Base-by-base conservation (phyloP, 1,140 invertebrate species). In the Drosophila tani region DNA sequence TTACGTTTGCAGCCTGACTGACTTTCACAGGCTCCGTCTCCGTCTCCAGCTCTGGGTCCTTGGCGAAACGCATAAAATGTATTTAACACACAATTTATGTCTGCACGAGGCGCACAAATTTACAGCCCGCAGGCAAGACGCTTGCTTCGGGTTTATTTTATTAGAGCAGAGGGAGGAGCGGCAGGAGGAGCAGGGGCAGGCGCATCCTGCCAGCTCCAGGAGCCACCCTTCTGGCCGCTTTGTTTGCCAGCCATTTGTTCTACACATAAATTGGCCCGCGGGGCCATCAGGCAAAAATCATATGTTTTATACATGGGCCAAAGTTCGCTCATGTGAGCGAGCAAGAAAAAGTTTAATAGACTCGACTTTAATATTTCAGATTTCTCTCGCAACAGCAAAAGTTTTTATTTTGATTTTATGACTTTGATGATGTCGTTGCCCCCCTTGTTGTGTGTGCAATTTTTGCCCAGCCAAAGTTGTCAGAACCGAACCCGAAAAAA, bases 41-140 rank as follows among this genome's bases (percentile, higher is more conserved):
- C 21, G 8, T 7, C 47, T 49, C n/a, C n/a, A n/a, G 38, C 27
- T 46, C 40, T 45, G 45, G 51, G 55, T 71, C 75, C 75, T 79
- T 71, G 77, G 60, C 60, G 32, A 75, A 84, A 84, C 84, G 84
- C 84, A 88, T 88, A 88, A 88, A 88, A 88, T 88, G 84, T 88
- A 90, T 88, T 88, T 88, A 88, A 84, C 84, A 88, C 84, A 88
- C 84, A 88, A 88, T 88, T 88, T 88, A 88, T 88, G 84, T 88
- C 78, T 88, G 84, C 77, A 81, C 74, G 74, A 84, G 82, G 77
- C 84, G 85, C 66, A 90, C 74, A 90, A 90, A 88, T 90, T 88
- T 88, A 88, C 77, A 88, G 77, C 81, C 81, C 85, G 66, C 69
- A 75, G 71, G 73, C 76, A 74, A 81, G 49, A 67, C 58, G 69